Evolutionary conservation across 2,888 invertebrate genomes (phyloP).

Genomic region (Laothoe populi): DNA sequence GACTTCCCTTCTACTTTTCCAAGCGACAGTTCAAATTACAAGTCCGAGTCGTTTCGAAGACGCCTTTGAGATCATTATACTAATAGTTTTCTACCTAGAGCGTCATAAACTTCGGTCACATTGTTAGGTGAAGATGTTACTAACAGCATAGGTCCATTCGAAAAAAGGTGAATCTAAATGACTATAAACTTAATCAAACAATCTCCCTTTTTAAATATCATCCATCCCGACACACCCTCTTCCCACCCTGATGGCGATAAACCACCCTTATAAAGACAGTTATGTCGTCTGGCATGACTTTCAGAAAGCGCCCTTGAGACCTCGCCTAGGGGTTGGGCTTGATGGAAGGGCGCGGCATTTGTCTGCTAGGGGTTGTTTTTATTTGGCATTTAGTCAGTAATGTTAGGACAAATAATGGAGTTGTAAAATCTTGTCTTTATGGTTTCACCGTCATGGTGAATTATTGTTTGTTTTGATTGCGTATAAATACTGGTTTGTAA

Average conservation of each 20-base stretch:
- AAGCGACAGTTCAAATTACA: no score
- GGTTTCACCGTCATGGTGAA: neutral
- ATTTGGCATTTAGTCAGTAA: slow-evolving; percentile 1
- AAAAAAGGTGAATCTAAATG: neutral
- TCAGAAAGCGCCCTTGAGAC: slow-evolving; percentile 20
- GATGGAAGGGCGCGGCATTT: slow-evolving; percentile 22
- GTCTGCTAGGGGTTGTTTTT: slow-evolving; percentile 4
- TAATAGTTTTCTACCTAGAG: no score
- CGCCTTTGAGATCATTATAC: no score
- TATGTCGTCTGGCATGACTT: slow-evolving; percentile 20
- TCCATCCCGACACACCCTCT: neutral
- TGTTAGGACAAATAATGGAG: slow-evolving; percentile 6
- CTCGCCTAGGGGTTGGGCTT: slow-evolving; percentile 6
- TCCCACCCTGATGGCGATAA: slow-evolving; percentile 16
- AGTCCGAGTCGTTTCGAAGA: no score
- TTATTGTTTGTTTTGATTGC: neutral
- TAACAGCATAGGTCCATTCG: no score
- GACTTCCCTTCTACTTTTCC: no score
- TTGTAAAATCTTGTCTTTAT: neutral
- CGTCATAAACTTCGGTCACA: no score
- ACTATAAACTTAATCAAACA: neutral
- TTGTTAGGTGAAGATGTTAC: no score
- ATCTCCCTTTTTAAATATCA: neutral
- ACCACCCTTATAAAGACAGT: neutral
- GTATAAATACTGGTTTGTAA: neutral